These are phyloP conservation scores for Characodon lateralis DNA, from an alignment of 2,797 vertebrate genomes.

Conservation along the genomic window DNA sequence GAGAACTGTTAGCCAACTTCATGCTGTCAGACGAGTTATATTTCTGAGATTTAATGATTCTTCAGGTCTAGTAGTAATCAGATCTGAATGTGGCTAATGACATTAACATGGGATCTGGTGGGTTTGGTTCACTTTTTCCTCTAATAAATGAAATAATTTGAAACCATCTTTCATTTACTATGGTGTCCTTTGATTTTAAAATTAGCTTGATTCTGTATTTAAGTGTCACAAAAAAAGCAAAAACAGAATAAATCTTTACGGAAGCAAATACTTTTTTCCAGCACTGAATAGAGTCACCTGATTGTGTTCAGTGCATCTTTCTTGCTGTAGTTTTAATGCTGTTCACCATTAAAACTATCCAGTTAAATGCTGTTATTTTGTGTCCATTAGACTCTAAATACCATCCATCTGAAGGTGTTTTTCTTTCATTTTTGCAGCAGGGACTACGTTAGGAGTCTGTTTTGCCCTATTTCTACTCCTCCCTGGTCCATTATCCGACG, in stretches of 20 bases:
- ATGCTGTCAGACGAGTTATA: no score
- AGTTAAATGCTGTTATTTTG: background rate
- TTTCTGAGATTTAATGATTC: no score
- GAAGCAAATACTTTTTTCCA: background rate
- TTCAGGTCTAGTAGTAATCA: background rate
- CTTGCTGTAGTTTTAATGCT: background rate
- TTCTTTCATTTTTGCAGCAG: constrained; percentile 7
- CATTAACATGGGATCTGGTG: no score
- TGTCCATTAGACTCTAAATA: constrained; percentile 1
- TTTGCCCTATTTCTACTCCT: constrained; percentile 10
- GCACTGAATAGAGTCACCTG: background rate
- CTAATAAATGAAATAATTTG: no score
- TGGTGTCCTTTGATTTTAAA: no score
- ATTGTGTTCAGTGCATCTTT: background rate
- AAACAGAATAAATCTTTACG: no score
- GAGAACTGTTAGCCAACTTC: no score
- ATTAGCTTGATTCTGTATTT: no score
- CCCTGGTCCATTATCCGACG: constrained; percentile 30
- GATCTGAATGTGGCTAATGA: no score
- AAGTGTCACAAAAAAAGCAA: no score
- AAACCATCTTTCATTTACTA: no score
- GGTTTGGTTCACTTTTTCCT: no score
- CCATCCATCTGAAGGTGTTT: constrained; percentile 12
- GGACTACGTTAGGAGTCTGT: background rate
- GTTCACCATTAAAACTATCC: background rate